These are phyloP conservation scores for Pimpla rufipes DNA, from an alignment of 2,888 invertebrate genomes.

Conservation along the genomic window DNA sequence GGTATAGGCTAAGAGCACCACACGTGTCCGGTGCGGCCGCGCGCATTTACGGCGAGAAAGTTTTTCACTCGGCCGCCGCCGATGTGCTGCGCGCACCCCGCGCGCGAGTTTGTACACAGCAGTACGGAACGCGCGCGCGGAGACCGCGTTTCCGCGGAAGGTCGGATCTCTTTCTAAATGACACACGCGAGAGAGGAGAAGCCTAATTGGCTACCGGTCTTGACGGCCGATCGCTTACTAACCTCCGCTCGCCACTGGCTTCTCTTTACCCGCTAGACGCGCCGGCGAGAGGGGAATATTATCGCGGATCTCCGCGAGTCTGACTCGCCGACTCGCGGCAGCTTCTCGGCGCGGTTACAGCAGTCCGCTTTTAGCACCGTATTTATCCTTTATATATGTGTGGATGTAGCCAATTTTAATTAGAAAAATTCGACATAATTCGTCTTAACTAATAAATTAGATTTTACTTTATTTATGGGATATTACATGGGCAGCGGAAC, in stretches of 20 bases:
- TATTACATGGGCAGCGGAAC: no score
- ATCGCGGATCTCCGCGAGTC: slow-evolving; percentile 57
- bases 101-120: neutral
- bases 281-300: slow-evolving; percentile 56
- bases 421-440: no score
- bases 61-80: slow-evolving; percentile 67
- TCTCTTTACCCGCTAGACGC: slow-evolving; percentile 6
- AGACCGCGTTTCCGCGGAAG: slow-evolving; percentile 66
- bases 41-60: slow-evolving; percentile 79
- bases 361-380: slow-evolving; percentile 42
- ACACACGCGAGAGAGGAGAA: slow-evolving; percentile 67
- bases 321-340: slow-evolving; percentile 46
- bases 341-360: slow-evolving; percentile 35
- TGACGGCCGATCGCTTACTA: slow-evolving; percentile 70
- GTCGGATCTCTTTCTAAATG: slow-evolving; percentile 68
- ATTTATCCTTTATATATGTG: slow-evolving; percentile 13
- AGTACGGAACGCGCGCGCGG: neutral
- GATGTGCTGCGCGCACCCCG: slow-evolving; percentile 51
- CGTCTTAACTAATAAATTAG: no score
- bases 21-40: slow-evolving; percentile 52
- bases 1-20: slow-evolving; percentile 45
- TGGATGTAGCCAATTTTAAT: neutral
- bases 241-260: slow-evolving; percentile 51
- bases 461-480: no score
- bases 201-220: slow-evolving; percentile 70